Base-by-base conservation (phyloP, 2,113 vertebrate species). In the Neodon shergylaensis region DNA sequence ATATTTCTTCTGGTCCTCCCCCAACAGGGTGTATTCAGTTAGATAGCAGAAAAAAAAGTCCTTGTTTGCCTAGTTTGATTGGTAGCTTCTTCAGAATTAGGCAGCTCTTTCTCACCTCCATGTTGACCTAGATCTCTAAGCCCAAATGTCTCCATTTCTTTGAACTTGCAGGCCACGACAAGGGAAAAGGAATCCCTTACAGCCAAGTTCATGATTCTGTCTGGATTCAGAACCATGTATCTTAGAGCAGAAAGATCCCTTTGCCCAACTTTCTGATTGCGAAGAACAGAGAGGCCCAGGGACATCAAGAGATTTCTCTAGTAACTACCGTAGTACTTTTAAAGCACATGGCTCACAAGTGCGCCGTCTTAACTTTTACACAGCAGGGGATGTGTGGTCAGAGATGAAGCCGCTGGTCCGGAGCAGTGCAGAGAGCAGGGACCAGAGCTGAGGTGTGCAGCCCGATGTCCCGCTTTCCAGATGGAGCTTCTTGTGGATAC, bases 161-260 rank as follows among this genome's bases (percentile, higher is more conserved):
- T 73, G 58, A 14, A 52, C 31, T 63, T 73, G 31, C 24, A 86
- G n/a, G 31, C 92, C 52, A 86, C 63, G 47, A 91, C 68, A 91
- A 96, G 8, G 54, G 73, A 86, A 89, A 85, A 94, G 72, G 77
- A 66, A 74, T 54, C 31, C 19, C 19, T 82, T 33, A 49, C 61
- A 91, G 31, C 77, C 58, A 96, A 89, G 61, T 85, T 95, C 16
- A 16, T 79, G 42, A 74, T 61, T 95, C 52, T 91, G 66, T 95
- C 39, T 93, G 52, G 76, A 47, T 85, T 97, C 66, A 70, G 68
- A 79, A 44, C 36, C 10, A 26, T 76, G 19, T 5, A 21, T 49
- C 52, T 81, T 83, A 52, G 22, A 89, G 73, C 52, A 31, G 47
- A 88, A 94, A 91, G 86, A 14, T 26, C 88, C 36, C 24, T 96